A percentile compares a stretch with the other conserved stretches of the same genome.
These are phyloP conservation scores for Nebria ingens DNA, from an alignment of 1,140 invertebrate species.

Conservation along the genomic window DNA sequence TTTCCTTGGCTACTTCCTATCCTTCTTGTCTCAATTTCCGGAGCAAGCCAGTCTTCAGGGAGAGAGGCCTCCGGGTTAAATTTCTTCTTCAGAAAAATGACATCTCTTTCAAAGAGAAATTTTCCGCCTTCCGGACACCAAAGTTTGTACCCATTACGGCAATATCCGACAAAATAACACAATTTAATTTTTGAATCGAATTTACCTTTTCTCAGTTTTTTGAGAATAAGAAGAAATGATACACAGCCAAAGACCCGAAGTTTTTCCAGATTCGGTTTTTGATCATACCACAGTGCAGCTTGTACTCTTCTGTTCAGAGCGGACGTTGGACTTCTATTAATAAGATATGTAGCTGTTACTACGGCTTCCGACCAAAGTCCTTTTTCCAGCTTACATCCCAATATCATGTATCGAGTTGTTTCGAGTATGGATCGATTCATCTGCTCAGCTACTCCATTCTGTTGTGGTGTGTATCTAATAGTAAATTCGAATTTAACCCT, in stretches of 20 bases:
- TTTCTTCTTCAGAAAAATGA: no score
- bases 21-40: no score
- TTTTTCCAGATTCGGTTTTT: constrained; percentile 18
- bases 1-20: neutral
- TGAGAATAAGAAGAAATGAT: constrained; percentile 16
- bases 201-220: constrained; percentile 15
- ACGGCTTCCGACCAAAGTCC: constrained; percentile 31
- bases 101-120: constrained; percentile 13
- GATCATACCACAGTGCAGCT: constrained; percentile 15
- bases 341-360: constrained; percentile 20
- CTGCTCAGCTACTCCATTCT: constrained; percentile 33
- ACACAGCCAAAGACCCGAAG: constrained; percentile 19
- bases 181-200: constrained; percentile 21
- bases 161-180: constrained; percentile 21
- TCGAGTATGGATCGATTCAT: constrained; percentile 29
- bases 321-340: constrained; percentile 18
- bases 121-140: constrained; percentile 14
- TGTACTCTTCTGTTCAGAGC: constrained; percentile 14
- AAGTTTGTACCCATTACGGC: constrained; percentile 16
- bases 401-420: constrained; percentile 26
- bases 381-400: constrained; percentile 22
- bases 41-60: no score
- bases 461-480: constrained; percentile 28
- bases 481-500: no score
- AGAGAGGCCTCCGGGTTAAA: no score